Evolutionary conservation across 1,140 invertebrate species (phyloP), one percentile per base, ranked within the genome.

Genomic region (Nebria ingens): DNA sequence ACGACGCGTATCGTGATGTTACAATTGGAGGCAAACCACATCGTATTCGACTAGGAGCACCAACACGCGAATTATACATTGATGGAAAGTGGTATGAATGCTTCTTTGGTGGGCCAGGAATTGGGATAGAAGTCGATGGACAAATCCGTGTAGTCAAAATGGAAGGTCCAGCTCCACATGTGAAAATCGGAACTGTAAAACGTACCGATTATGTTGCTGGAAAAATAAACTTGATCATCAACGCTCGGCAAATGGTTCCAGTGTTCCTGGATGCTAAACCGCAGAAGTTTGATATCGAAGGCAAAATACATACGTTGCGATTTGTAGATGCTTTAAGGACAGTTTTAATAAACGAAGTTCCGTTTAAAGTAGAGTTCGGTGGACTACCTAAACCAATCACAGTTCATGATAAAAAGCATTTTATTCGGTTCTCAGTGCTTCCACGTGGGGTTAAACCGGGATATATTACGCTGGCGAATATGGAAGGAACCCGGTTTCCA

Each of bases 1-100:
- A 87, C 58, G 80, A 85, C 56, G 76, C 76, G n/a, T 87, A 86
- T 62, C 80, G 80, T 60, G 80, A 86, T 56, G 79, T 88, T 21
- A 75, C 79, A 4, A 78, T 88, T 15, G 83, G 86, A 58, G 85
- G 86, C 2, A 73, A 81, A 68, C 67, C 79, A 4, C 85, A 89
- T 65, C 80, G 83, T 56, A 87, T 98, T 22, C 79, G 86, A 61
- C 86, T 98, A 58, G 95, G 96, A 25, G 89, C 87, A 19, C 94
- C 94, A 0, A 93, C 91, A 0, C 77, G 92, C 53, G 94, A 98
- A 69, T 73, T 99, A 1, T 93, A 86, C 60, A 84, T 98, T 21
- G 89, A 97, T 69, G 86, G 85, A 17, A 76, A 79, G 22, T 88
- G 84, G 77, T 94, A 91, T 63, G 88, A 93, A 65, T 89, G 90